Conservation (phyloP, 2,888 invertebrate genomes). For the Calliopum simillimum region DNA sequence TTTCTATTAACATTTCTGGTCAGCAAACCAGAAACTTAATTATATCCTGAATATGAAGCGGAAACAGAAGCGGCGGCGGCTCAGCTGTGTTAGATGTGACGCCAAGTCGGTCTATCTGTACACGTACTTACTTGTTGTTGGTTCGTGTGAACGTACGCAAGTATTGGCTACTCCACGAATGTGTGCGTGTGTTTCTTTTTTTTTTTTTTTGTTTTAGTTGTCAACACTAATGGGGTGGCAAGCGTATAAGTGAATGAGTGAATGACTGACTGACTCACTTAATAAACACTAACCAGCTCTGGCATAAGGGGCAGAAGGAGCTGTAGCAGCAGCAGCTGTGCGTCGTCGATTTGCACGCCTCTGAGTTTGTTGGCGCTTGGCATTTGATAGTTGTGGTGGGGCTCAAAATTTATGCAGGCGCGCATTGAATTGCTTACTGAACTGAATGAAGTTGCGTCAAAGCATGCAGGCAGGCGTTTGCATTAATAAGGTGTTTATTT, state of each 20-base stretch:
- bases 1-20: constrained; percentile 28
- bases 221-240: constrained; percentile 28
- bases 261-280: constrained; percentile 23
- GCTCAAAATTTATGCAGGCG: constrained; percentile 5
- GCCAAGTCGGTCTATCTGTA: background rate
- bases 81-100: constrained; percentile 16
- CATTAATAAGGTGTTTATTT: no score
- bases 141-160: background rate
- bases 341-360: background rate
- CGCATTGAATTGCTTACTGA: constrained; percentile 13
- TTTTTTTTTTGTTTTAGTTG: background rate
- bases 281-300: background rate
- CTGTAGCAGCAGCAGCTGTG: background rate
- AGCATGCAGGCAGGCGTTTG: no score
- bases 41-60: constrained; percentile 25
- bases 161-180: background rate
- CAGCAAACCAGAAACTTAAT: constrained; percentile 34
- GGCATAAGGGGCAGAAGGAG: background rate
- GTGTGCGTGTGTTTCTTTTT: background rate
- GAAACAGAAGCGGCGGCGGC: constrained; percentile 20
- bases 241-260: constrained; percentile 18
- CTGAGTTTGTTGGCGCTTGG: background rate
- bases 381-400: background rate
- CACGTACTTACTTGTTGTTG: background rate
- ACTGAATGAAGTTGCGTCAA: background rate